phyloP scores from a whole-genome alignment of 2,797 vertebrate species.

The Salmo trutta region DNA sequence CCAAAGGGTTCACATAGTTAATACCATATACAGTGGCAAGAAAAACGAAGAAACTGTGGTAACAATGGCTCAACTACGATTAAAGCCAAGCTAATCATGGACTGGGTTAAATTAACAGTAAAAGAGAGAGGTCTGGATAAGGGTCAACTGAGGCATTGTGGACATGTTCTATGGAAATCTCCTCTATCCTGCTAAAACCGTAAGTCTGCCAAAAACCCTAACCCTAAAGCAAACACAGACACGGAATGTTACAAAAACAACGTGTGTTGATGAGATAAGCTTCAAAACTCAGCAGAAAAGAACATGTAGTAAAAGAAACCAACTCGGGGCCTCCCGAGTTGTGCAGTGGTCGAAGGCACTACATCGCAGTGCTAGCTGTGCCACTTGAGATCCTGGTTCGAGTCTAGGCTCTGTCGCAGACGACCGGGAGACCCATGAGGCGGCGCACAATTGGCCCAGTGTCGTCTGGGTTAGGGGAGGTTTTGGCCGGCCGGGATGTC shows the following conservation, averaged over 20 bases:
- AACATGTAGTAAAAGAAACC: background rate
- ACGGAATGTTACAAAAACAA: background rate
- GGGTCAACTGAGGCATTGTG: background rate
- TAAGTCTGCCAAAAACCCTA: background rate
- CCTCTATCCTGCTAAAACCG: slow-evolving; percentile 19
- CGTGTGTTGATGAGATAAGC: background rate
- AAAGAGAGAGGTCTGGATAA: background rate
- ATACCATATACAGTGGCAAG: too few relatives aligned
- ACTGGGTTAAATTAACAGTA: background rate
- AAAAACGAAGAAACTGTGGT: too few relatives aligned
- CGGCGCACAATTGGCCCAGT: too few relatives aligned
- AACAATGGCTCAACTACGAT: background rate
- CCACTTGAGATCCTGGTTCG: too few relatives aligned
- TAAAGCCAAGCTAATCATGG: background rate
- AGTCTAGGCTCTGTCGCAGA: too few relatives aligned
- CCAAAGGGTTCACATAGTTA: too few relatives aligned
- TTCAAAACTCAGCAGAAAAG: background rate
- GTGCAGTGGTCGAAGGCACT: too few relatives aligned
- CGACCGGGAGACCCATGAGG: too few relatives aligned
- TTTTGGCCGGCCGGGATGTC: too few relatives aligned
- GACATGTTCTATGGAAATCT: slow-evolving; percentile 1
- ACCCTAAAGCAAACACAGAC: background rate
- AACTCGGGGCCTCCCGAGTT: background rate
- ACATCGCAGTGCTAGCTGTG: too few relatives aligned
- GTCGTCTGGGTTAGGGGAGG: too few relatives aligned